Percentiles rank a stretch among this genome's conserved stretches.
Conservation (phyloP, 2,888 invertebrate species). For the Diabrotica balteata region DNA sequence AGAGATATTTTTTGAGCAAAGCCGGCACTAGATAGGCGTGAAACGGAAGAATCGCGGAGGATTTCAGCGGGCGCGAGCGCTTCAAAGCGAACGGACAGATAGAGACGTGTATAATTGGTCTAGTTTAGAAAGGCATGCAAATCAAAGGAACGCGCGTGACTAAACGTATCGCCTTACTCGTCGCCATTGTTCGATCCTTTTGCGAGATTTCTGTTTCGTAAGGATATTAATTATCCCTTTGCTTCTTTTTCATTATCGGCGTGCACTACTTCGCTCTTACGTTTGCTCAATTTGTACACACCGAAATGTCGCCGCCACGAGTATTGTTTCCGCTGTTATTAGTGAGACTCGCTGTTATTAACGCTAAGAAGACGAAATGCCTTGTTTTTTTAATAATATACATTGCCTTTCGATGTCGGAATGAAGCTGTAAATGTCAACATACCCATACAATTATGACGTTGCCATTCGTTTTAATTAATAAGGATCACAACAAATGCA, state of each 20-base stretch:
- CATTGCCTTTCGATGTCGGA: no score
- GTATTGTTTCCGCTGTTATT: no score
- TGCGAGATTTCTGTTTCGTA: slow-evolving; percentile 44
- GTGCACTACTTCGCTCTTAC: slow-evolving; percentile 5
- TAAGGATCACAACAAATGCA: no score
- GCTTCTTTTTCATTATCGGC: slow-evolving; percentile 33
- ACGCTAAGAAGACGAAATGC: no score
- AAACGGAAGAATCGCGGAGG: slow-evolving; percentile 15
- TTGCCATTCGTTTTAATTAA: no score
- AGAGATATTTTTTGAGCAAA: neutral
- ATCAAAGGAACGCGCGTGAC: slow-evolving; percentile 59
- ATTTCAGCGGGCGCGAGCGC: slow-evolving; percentile 34
- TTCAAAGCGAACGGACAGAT: slow-evolving; percentile 53
- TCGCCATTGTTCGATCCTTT: slow-evolving; percentile 37
- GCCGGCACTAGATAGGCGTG: slow-evolving; percentile 2
- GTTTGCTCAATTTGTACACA: slow-evolving; percentile 22
- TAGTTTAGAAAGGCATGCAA: slow-evolving; percentile 59
- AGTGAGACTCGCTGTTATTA: no score
- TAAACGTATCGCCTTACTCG: slow-evolving; percentile 58
- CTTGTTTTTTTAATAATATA: no score
- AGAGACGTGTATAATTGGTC: slow-evolving; percentile 57
- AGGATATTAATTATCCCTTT: slow-evolving; percentile 51
- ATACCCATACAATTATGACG: no score
- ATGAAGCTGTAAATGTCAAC: no score
- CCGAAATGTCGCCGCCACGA: no score